phyloP scores from a whole-genome alignment of 2,113 vertebrate genomes.

The Ammodytes dubius region DNA sequence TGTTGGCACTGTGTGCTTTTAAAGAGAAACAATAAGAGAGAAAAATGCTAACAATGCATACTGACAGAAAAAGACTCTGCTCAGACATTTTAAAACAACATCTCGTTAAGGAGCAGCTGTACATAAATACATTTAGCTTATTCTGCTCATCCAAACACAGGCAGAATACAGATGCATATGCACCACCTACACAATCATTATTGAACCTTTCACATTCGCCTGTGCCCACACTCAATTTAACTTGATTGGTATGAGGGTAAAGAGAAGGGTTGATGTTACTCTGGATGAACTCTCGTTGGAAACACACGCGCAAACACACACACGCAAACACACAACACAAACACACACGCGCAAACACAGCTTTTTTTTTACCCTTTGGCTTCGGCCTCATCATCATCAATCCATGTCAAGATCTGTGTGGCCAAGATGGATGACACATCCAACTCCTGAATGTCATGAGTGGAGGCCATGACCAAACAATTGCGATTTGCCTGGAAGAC shows the following conservation, averaged over 20 bases:
- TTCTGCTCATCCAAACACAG: neutral
- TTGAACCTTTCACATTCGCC: conserved; percentile 2
- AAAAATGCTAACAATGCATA: neutral
- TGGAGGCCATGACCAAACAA: conserved; percentile 97
- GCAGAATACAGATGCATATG: conserved; percentile 5
- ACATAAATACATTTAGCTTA: neutral
- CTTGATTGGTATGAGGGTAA: conserved; percentile 21
- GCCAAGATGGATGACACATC: conserved; percentile 97
- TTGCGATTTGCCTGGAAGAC: conserved; percentile 94
- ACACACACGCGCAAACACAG: conserved; percentile 2
- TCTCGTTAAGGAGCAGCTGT: neutral
- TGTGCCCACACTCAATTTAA: conserved; percentile 19
- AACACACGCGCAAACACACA: neutral
- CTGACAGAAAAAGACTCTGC: neutral
- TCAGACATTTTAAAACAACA: neutral
- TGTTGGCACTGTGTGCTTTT: neutral
- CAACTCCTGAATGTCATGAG: conserved; percentile 97
- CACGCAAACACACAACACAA: neutral
- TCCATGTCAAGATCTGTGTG: conserved; percentile 96
- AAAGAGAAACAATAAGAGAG: neutral
- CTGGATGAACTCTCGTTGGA: conserved; percentile 27
- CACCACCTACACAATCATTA: conserved; percentile 25
- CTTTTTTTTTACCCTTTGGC: conserved; percentile 88
- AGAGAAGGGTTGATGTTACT: conserved; percentile 30
- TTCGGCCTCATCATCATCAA: conserved; percentile 96